Base-by-base conservation (phyloP, 1,140 invertebrate species). In the Nephotettix cincticeps region DNA sequence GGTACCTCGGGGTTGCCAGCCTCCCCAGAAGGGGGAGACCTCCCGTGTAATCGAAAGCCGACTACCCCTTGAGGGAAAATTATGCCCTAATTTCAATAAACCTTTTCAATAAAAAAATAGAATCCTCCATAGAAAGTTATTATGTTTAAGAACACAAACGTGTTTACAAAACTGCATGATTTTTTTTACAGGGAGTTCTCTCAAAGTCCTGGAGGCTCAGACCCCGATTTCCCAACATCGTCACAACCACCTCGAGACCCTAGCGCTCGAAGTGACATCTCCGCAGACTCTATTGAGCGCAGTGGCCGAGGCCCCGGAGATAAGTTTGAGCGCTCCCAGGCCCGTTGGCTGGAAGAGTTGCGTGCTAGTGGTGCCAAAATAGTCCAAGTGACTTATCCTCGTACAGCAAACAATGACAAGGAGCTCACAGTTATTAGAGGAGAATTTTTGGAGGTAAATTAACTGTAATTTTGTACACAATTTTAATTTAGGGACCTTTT, bases 341-440 rank as follows among this genome's bases (percentile, higher is more conserved):
- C 75, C 67, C 75, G 73, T 47, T 94, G 90, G 89, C 83, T 92
- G 68, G 91, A 93, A 70, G 91, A 93, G 32, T 84, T 94, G n/a
- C 81, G 89, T 63, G 82, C 87, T 14, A 82, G 88, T 67, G 89
- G 91, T 64, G 90, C 90, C 11, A 92, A 93, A 80, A 88, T 97
- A 67, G 95, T 97, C 36, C 90, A 95, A 81, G 96, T 98, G 25
- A 96, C 95, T 36, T 97, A 97, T 83, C 96, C 96, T 0, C 85
- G 96, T 72, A 96, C 94, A 2, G 95, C 95, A n/a, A 97, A 98
- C 83, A 99, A 99, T 81, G 91, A 97, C 80, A 99, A 99, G 81
- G 98, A 99, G 81, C 85, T 99, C 65, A 97, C 94, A 21, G 96
- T 99, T 0, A 89, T 93, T 36, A 88, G 96, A 73, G 97, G 97